Evolutionary conservation across 2,888 invertebrate genomes (phyloP).

Genomic region (Heliconius sara): DNA sequence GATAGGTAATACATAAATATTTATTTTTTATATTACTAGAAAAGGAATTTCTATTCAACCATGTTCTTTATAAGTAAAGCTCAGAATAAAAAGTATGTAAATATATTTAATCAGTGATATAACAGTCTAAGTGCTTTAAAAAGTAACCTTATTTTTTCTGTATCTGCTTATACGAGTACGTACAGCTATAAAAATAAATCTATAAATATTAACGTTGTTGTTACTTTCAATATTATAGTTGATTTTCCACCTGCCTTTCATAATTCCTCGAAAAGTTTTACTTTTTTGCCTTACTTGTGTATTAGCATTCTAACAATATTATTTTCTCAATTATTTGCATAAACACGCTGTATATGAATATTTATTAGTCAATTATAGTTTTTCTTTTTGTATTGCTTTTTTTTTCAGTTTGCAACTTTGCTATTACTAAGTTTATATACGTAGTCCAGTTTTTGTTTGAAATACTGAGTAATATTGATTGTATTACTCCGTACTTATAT

Average conservation of each 20-base stretch:
- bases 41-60: no score
- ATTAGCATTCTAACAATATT: neutral
- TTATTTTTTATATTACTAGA: no score
- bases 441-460: neutral
- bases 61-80: neutral
- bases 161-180: slow-evolving; percentile 12
- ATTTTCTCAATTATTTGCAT: slow-evolving; percentile 29
- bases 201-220: slow-evolving; percentile 35
- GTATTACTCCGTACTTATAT: no score
- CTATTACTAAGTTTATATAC: neutral
- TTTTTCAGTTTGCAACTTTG: neutral
- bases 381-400: neutral
- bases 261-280: neutral
- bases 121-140: neutral
- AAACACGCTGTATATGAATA: slow-evolving; percentile 31
- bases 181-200: slow-evolving; percentile 22
- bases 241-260: slow-evolving; percentile 33
- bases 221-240: slow-evolving; percentile 24
- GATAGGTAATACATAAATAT: neutral
- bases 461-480: neutral
- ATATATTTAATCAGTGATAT: neutral
- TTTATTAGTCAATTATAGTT: neutral
- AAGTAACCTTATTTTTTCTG: slow-evolving; percentile 22
- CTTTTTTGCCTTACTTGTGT: slow-evolving; percentile 3
- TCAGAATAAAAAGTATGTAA: neutral